A percentile compares a stretch with the other conserved stretches of the same genome.
Evolutionary conservation across 2,888 invertebrate species (phyloP).

Genomic region (Drosophila robusta): DNA sequence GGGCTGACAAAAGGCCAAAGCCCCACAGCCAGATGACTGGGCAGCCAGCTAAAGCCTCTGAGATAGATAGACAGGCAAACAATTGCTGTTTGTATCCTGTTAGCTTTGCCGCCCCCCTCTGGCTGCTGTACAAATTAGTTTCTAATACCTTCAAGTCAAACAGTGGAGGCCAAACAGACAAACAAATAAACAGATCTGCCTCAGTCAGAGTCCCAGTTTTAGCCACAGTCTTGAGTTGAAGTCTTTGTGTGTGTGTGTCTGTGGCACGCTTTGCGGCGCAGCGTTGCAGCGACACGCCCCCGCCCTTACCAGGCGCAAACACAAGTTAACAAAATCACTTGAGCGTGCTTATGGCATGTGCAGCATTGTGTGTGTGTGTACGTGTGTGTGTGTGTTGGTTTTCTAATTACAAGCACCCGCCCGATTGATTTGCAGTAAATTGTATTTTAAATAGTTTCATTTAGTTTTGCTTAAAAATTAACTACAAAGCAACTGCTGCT

Average conservation of each 20-base stretch:
- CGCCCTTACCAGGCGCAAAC: conserved; percentile 24
- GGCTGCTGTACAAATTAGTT: conserved; percentile 76
- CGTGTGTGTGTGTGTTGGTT: conserved; percentile 27
- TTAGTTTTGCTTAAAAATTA: conserved; percentile 54
- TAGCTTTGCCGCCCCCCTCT: conserved; percentile 40
- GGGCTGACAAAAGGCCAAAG: conserved; percentile 58
- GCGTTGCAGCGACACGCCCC: conserved; percentile 37
- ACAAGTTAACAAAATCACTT: conserved; percentile 69
- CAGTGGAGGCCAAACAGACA: conserved; percentile 59
- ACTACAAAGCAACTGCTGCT: conserved; percentile 54
- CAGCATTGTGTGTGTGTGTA: conserved; percentile 3
- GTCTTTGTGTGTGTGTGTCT: conserved; percentile 5
- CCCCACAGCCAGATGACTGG: conserved; percentile 38
- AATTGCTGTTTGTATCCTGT: conserved; percentile 74
- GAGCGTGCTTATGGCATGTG: conserved; percentile 54
- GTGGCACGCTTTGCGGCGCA: background rate
- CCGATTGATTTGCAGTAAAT: conserved; percentile 76
- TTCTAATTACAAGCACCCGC: conserved; percentile 69
- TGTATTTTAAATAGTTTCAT: conserved; percentile 76
- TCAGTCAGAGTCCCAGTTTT: conserved; percentile 17
- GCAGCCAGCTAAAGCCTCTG: conserved; percentile 62
- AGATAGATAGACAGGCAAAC: conserved; percentile 78
- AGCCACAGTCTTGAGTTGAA: conserved; percentile 17
- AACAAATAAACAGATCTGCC: conserved; percentile 46
- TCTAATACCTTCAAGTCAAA: conserved; percentile 82